A percentile compares a stretch with the other conserved stretches of the same genome.
Evolutionary conservation across 2,888 invertebrate species (phyloP).

Genomic region (Caenorhabditis angaria): DNA sequence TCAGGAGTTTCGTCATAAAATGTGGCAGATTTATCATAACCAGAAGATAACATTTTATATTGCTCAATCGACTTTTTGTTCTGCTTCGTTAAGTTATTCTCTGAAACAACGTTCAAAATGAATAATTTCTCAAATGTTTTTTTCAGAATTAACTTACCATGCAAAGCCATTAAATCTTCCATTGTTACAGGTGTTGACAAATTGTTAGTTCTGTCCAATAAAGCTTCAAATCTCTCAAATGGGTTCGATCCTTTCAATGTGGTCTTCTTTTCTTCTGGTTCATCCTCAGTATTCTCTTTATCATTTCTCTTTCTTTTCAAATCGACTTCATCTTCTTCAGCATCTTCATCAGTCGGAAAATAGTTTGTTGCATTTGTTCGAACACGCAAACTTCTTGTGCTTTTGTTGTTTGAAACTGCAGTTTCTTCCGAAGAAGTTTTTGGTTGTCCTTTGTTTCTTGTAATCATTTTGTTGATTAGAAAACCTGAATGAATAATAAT

Average conservation of each 20-base stretch:
- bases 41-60: slow-evolving; percentile 8
- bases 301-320: too few species aligned
- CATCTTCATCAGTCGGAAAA: too few species aligned
- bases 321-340: too few species aligned
- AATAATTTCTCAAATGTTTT: not conserved
- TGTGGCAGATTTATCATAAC: slow-evolving; percentile 16
- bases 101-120: not conserved
- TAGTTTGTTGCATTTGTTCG: too few species aligned
- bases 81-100: not conserved
- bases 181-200: slow-evolving; percentile 11
- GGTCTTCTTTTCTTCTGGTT: not conserved
- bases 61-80: not conserved
- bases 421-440: too few species aligned
- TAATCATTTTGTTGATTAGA: too few species aligned
- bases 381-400: too few species aligned
- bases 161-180: slow-evolving; percentile 11
- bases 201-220: slow-evolving; percentile 13
- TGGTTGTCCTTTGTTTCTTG: too few species aligned
- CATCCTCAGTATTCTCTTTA: not conserved
- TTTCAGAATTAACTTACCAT: not conserved
- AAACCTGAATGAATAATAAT: too few species aligned
- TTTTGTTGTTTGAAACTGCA: too few species aligned
- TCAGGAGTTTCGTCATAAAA: slow-evolving; percentile 16
- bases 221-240: slow-evolving; percentile 14
- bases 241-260: not conserved